Evolutionary conservation across 2,888 invertebrate species (phyloP).

Genomic region (Caenorhabditis sulstoni): DNA sequence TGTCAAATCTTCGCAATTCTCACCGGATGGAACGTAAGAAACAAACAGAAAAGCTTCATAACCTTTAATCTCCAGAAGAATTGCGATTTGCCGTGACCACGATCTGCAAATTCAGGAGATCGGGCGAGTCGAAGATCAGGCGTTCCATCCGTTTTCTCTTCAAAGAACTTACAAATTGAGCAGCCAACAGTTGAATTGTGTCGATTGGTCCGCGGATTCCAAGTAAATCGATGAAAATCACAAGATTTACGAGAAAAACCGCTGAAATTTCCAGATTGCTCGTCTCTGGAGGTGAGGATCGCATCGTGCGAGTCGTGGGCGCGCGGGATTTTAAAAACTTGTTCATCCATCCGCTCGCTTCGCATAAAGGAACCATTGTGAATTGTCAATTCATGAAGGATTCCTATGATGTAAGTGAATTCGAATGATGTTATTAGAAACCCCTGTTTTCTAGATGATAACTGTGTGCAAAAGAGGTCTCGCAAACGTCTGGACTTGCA

Average conservation of each 20-base stretch:
- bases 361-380: slow-evolving; percentile 90
- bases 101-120: slow-evolving; percentile 88
- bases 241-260: background rate
- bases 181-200: slow-evolving; percentile 88
- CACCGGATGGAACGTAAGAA: slow-evolving; percentile 86
- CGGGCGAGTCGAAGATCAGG: slow-evolving; percentile 85
- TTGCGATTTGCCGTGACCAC: slow-evolving; percentile 92
- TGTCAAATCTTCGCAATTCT: slow-evolving; percentile 89
- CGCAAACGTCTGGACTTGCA: slow-evolving; percentile 71
- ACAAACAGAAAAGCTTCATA: background rate
- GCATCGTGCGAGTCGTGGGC: slow-evolving; percentile 88
- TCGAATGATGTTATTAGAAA: background rate
- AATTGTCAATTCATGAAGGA: slow-evolving; percentile 91
- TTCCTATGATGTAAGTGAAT: slow-evolving; percentile 86
- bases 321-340: slow-evolving; percentile 88
- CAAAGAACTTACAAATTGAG: slow-evolving; percentile 89
- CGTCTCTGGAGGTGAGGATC: slow-evolving; percentile 93
- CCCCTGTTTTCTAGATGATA: slow-evolving; percentile 70
- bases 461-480: slow-evolving; percentile 74
- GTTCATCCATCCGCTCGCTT: slow-evolving; percentile 87
- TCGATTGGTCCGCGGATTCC: slow-evolving; percentile 95
- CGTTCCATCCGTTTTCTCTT: slow-evolving; percentile 90
- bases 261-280: slow-evolving; percentile 83
- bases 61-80: slow-evolving; percentile 83
- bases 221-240: slow-evolving; percentile 82